Base-by-base conservation (phyloP, 2,797 vertebrate genomes). In the Chelmon rostratus region DNA sequence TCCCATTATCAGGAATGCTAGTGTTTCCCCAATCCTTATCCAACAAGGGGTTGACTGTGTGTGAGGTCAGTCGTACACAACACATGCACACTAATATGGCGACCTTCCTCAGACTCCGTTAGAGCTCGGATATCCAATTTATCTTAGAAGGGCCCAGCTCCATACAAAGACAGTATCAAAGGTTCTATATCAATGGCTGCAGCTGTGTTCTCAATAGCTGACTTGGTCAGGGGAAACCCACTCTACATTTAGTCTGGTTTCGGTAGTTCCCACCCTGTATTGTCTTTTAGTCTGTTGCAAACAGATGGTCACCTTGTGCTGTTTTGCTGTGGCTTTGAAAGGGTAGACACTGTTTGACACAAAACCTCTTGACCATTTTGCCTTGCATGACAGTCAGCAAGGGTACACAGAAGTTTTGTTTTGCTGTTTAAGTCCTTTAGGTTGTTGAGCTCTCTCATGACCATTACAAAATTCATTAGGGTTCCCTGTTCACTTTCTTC, bases 221-320 rank as follows among this genome's bases (percentile, higher is more conserved):
- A 37, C 31, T 44, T 73, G 61, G 76, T 84, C 33, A 35, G 59
- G 23, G 47, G 68, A 78, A 83, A 89, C 81, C 72, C 59, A n/a
- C 83, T 63, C 7, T 28, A 31, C 66, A 80, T 86, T 91, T 88
- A 79, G 59, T 56, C 65, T 37, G 56, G 52, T 88, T 89, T 90
- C 88, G 73, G 87, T 74, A 31, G 50, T 88, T 91, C 47, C 86
- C 70, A 71, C 56, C 73, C 81, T 44, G 65, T 59, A 57, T 87
- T 90, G 81, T 90, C 47, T 59, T 33, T 23, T 16, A 28, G 57
- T 61, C 6, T 52, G 68, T 69, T 69, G 73, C 49, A 63, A 69
- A 82, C 83, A 81, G 56, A 82, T 65, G 47, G 69, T 68, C 44
- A 70, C 80, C 68, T 68, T 81, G 73, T 83, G 70, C 49, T 67